Base-by-base conservation (phyloP, 2,113 vertebrate genomes). In the Eulemur rufifrons region DNA sequence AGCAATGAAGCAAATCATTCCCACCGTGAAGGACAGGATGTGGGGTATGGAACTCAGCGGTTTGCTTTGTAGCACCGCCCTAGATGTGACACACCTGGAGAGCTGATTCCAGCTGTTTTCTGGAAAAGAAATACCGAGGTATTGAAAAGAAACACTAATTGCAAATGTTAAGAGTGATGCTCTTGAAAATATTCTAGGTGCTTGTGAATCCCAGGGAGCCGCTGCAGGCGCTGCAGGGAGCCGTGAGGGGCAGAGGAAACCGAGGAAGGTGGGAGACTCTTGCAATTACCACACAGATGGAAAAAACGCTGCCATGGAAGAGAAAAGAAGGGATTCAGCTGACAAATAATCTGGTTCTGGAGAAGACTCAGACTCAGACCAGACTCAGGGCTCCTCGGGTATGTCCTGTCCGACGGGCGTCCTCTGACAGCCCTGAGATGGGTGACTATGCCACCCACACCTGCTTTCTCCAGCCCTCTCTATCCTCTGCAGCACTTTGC, bases 391-490 rank as follows among this genome's bases (percentile, higher is more conserved):
- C 21, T 17, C 10, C 8, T 73, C 32, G 4, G 17, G 6, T 6
- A n/a, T 3, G 17, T 45, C 23, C 74, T 15, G 3, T 9, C 45
- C 2, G 5, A 71, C 15, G 42, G 23, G 27, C 4, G 0, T n/a
- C 20, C 61, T 45, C 2, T 42, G 29, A 2, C 5, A 23, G 12
- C 32, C 47, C 25, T 25, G 1, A 5, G 39, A 18, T 18, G 50
- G 42, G 3, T 1, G 7, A 8, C 15, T 54, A 56, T 14, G 7
- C 47, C 6, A 2, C 14, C 2, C 0, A 0, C 34, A 47, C 32
- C 0, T 34, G 20, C 8, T 34, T 18, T 50, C n/a, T 32, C 4
- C 34, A 66, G 68, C 21, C 13, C 37, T 52, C n/a, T 18, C 9
- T 37, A 34, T 32, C 37, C 47, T 68, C 23, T n/a, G 14, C 3